These are phyloP conservation scores for Phodopus roborovskii DNA, from an alignment of 2,113 vertebrate species.

Conservation along the genomic window DNA sequence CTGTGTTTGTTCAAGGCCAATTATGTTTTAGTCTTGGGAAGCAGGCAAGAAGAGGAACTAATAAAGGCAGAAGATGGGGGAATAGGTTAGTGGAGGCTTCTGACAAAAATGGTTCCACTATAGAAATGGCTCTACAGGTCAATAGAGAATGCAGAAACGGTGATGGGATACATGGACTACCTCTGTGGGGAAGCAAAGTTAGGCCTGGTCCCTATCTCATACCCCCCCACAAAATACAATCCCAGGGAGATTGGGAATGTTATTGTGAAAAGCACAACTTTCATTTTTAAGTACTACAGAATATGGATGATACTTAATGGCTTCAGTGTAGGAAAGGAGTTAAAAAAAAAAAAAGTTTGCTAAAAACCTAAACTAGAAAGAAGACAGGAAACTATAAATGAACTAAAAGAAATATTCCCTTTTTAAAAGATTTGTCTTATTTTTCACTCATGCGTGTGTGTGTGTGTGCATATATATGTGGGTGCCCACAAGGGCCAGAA, in stretches of 20 bases:
- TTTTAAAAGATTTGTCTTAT: not conserved
- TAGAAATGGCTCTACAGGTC: not conserved
- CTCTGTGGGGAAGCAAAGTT: not conserved
- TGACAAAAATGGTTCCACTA: not conserved
- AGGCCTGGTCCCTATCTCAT: not conserved
- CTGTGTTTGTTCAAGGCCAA: conserved; percentile 27
- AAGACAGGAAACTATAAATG: not conserved
- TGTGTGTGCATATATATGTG: not conserved
- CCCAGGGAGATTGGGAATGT: not conserved
- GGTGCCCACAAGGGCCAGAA: not conserved
- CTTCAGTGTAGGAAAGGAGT: not conserved
- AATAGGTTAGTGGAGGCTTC: not conserved
- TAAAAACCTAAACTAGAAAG: conserved; percentile 45
- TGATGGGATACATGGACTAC: not conserved
- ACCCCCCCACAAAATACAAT: not conserved
- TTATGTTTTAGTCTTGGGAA: conserved; percentile 24
- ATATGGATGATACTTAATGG: not conserved
- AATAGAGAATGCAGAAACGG: not conserved
- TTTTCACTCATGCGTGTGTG: not conserved
- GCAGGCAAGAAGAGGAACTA: not conserved
- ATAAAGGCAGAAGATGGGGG: not conserved
- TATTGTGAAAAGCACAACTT: not conserved
- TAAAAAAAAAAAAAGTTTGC: not conserved
- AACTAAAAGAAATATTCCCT: conserved; percentile 4
- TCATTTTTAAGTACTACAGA: not conserved